Evolutionary conservation across 2,888 invertebrate genomes (phyloP).

Genomic region (Synanthedon tipuliformis): DNA sequence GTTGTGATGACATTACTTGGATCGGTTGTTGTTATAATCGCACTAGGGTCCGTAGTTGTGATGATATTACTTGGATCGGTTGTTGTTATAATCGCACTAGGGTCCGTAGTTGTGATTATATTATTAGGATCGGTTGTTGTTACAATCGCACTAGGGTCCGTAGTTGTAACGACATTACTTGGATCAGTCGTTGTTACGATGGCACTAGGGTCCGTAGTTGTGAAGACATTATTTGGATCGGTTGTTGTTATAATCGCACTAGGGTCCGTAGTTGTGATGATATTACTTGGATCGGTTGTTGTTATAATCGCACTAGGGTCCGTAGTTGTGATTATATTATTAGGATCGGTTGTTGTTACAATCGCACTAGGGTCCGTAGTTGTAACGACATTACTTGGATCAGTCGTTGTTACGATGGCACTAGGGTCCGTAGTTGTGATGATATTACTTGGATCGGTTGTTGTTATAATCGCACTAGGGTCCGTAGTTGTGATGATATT

Average conservation of each 20-base stretch:
- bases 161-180: neutral
- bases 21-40: neutral
- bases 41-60: constrained; percentile 1
- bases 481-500: neutral
- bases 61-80: constrained; percentile 1
- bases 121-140: constrained; percentile 1
- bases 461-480: neutral
- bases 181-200: constrained; percentile 2
- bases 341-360: constrained; percentile 1
- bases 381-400: neutral
- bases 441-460: constrained; percentile 1
- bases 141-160: constrained; percentile 3
- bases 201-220: constrained; percentile 1
- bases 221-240: neutral
- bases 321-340: neutral
- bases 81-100: constrained; percentile 2
- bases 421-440: constrained; percentile 2
- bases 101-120: neutral
- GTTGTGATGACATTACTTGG: constrained; percentile 3
- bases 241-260: constrained; percentile 1
- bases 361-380: constrained; percentile 2
- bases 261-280: constrained; percentile 1
- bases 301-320: neutral
- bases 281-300: constrained; percentile 1
- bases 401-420: neutral